These are phyloP conservation scores for Syndactyla subalaris DNA, from an alignment of 2,797 vertebrate species.

Conservation along the genomic window DNA sequence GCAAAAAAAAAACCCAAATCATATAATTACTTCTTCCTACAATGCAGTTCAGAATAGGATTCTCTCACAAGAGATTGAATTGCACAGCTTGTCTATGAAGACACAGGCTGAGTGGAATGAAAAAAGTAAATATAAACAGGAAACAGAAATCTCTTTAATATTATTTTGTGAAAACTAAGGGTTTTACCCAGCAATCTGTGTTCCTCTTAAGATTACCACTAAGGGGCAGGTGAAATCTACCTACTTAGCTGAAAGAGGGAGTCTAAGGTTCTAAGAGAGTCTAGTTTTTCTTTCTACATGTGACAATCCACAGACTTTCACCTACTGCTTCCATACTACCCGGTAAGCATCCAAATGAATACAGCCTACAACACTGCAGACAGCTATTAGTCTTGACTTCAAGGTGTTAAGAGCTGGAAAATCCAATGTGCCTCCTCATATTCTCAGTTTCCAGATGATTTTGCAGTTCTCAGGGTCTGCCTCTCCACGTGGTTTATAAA, in stretches of 20 bases:
- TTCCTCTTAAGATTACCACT: background rate
- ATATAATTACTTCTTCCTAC: background rate
- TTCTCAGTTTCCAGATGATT: background rate
- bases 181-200: background rate
- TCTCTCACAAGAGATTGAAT: background rate
- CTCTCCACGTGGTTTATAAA: background rate
- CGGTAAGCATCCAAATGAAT: background rate
- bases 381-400: background rate
- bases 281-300: background rate
- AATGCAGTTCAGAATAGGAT: background rate
- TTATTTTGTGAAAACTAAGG: background rate
- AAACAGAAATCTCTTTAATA: background rate
- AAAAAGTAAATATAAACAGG: background rate
- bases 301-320: background rate
- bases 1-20: accelerated
- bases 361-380: background rate
- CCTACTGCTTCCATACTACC: background rate
- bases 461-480: background rate
- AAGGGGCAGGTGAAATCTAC: background rate
- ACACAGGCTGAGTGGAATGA: background rate
- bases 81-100: background rate
- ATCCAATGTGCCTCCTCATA: background rate
- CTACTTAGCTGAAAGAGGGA: background rate
- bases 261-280: background rate
- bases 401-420: background rate